Conservation (phyloP, 2,797 vertebrate genomes). For the Pangasius macronema region DNA sequence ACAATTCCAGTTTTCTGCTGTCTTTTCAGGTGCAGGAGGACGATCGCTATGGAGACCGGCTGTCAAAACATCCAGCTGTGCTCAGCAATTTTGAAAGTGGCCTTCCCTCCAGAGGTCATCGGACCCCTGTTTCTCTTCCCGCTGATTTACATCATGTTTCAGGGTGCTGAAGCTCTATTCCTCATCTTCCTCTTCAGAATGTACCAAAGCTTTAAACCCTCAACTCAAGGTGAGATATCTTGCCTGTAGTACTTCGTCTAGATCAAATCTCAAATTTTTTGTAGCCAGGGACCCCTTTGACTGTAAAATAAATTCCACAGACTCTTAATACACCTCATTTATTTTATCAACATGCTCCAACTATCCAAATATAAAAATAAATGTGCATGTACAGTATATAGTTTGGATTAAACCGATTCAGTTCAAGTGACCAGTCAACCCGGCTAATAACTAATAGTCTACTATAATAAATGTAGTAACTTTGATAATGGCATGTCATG, state of each 20-base stretch:
- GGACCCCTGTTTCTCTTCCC: slow-evolving; percentile 84
- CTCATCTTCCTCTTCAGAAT: slow-evolving; percentile 73
- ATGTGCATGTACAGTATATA: not conserved
- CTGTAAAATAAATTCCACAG: not conserved
- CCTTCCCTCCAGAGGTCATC: slow-evolving; percentile 74
- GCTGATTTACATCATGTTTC: slow-evolving; percentile 79
- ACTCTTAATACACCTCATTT: not conserved
- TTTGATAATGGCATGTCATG: not conserved
- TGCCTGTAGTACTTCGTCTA: not conserved
- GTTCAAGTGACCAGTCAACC: not conserved
- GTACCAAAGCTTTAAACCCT: slow-evolving; percentile 67
- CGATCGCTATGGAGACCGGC: slow-evolving; percentile 82
- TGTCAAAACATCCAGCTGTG: slow-evolving; percentile 87
- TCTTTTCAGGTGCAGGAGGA: slow-evolving; percentile 71
- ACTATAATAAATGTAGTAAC: not conserved
- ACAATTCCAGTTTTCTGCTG: not conserved
- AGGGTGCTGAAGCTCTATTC: slow-evolving; percentile 77
- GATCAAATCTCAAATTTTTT: not conserved
- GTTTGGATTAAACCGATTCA: not conserved
- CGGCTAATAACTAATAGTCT: not conserved
- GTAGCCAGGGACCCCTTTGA: too few species aligned
- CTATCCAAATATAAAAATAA: not conserved
- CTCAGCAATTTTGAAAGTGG: slow-evolving; percentile 76
- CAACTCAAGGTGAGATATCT: slow-evolving; percentile 6
- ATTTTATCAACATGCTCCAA: not conserved